Base-by-base conservation (phyloP, 2,888 invertebrate genomes). In the Corythucha ciliata region DNA sequence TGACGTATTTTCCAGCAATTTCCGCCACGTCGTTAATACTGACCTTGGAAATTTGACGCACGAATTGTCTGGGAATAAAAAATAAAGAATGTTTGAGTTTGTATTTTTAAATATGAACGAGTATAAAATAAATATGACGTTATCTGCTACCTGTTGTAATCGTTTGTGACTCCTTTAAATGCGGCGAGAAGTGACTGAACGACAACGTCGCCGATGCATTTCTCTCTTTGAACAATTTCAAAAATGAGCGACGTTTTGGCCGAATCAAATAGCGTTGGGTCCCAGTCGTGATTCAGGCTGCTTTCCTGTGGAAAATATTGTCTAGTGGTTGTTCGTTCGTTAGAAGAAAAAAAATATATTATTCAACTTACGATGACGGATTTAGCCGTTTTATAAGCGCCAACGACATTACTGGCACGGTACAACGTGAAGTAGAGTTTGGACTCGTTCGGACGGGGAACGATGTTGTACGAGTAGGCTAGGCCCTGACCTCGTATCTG, bases 181-280 rank as follows among this genome's bases (percentile, higher is more conserved):
- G 83, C 83, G 44, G 80, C 78, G 47, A 80, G 66, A n/a, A 91
- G 70, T 1, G 88, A 83, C 61, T 83, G 76, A 27, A 69, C 66
- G 21, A 86, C 81, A 20, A 85, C 77, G 62, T 80, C 78, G 0
- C 83, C 79, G 10, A 88, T 78, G 51, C 81, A 84, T 64, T 83
- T 83, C 67, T 89, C 88, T 58, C 78, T 73, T 60, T 84, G 81
- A 54, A 92, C 84, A 45, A 87, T 78, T 64, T 89, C 84, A 68
- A 83, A 93, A 56, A 91, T 79, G n/a, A 88, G 74, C 14, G 89
- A 87, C 64, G 88, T 85, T 63, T 80, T 83, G 0, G 90, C 90
- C 0, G 89, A 83, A 61, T 83, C 85, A 61, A 90, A 76, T 53
- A 90, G 72, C 34, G 81, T 77, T 8, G 74, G 71, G 53, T 86